These are phyloP conservation scores for Pecten maximus DNA, from an alignment of 2,888 invertebrate genomes.

Conservation along the genomic window DNA sequence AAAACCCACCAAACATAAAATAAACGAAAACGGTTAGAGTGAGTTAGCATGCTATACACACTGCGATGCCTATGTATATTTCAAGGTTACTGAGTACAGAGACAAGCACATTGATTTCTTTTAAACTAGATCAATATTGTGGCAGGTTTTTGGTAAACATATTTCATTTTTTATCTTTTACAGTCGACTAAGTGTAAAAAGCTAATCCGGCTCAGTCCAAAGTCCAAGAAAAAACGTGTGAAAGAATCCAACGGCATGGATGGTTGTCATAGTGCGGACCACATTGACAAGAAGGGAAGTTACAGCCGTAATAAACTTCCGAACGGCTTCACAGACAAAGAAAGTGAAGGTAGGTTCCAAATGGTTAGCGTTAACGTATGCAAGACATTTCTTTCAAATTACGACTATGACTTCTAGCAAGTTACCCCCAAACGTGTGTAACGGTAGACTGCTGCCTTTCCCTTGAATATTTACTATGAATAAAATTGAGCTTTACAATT, in stretches of 20 bases:
- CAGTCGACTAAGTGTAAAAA: constrained; percentile 75
- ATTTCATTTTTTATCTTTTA: constrained; percentile 52
- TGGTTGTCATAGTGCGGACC: constrained; percentile 52
- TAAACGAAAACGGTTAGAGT: too few relatives aligned
- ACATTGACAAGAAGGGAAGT: constrained; percentile 46
- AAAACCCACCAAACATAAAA: too few relatives aligned
- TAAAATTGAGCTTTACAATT: too few relatives aligned
- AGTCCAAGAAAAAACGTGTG: constrained; percentile 70
- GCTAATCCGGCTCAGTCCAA: constrained; percentile 73
- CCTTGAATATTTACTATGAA: too few relatives aligned
- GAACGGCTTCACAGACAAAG: constrained; percentile 68
- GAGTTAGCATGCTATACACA: too few relatives aligned
- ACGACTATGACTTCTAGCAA: too few relatives aligned
- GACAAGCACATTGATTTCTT: not conserved
- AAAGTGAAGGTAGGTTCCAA: constrained; percentile 56
- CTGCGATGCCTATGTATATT: too few relatives aligned
- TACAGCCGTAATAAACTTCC: constrained; percentile 59
- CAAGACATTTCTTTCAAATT: too few relatives aligned
- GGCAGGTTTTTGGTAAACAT: not conserved
- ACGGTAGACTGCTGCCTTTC: too few relatives aligned
- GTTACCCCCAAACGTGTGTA: too few relatives aligned
- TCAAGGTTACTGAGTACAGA: too few relatives aligned
- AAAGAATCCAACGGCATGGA: constrained; percentile 59
- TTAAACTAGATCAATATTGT: not conserved
- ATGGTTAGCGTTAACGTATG: too few relatives aligned